Base-by-base conservation (phyloP, 2,113 vertebrate species). In the Polyodon spathula region DNA sequence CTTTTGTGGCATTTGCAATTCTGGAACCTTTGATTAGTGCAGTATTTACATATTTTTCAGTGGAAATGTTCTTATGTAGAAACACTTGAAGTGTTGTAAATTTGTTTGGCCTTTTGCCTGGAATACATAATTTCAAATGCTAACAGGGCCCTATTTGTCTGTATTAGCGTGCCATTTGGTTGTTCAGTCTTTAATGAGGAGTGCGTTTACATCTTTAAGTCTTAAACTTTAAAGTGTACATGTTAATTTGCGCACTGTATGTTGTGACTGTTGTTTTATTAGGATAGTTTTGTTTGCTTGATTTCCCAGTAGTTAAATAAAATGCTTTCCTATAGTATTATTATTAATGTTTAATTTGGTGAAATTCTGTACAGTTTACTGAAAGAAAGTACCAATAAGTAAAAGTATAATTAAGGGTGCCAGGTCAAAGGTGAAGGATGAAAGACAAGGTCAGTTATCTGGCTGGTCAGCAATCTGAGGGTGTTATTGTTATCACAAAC, bases 21-120 rank as follows among this genome's bases (percentile, higher is more conserved):
- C 86, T 87, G 86, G 90, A 91, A 90, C 89, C 89, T 91, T 90
- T 93, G 91, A 92, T 92, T 90, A 93, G 88, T 81, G 87, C 88
- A 84, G 75, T 89, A 94, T 94, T 94, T 93, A 92, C 93, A 95
- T 91, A 93, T 89, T 85, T 86, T 85, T 84, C 86, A 73, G 83
- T 72, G 74, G 81, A 85, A 89, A 83, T 67, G 72, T 80, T 81
- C 77, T 66, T 81, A 86, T 86, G 75, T 83, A 78, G 87, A 87
- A 86, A 91, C 72, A 84, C 90, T 87, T 82, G 84, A 89, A 88
- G 88, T 86, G 82, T 82, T 89, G 88, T 89, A 91, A 91, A 92
- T 92, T 87, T 79, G 77, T 88, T 86, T 93, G 89, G 92, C 92
- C 91, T 95, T 93, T 92, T 87, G 88, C 92, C 85, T 87, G 78